Conservation (phyloP, 2,113 vertebrate species). For the Hippocampus comes region DNA sequence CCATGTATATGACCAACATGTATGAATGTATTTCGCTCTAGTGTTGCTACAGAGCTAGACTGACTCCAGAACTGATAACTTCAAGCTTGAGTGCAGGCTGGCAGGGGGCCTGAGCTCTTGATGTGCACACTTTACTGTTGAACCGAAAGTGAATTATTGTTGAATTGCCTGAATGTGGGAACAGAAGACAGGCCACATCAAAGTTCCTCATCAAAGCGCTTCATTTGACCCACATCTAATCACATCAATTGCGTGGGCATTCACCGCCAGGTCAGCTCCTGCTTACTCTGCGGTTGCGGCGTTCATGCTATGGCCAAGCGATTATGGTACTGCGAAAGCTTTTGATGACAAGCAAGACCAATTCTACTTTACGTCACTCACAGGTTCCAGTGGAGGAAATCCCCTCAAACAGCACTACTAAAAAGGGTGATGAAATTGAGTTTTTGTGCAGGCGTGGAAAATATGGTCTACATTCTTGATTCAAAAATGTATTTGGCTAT, state of each 20-base stretch:
- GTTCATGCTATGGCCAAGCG: constrained; percentile 11
- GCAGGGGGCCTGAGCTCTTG: constrained; percentile 17
- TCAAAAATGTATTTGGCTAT: constrained; percentile 62
- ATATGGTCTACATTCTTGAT: constrained; percentile 65
- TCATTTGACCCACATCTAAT: constrained; percentile 66
- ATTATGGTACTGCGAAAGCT: constrained; percentile 33
- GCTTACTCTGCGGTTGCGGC: constrained; percentile 43
- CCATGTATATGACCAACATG: not conserved
- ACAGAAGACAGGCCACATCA: constrained; percentile 55
- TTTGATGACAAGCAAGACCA: constrained; percentile 54
- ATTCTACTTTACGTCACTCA: constrained; percentile 35
- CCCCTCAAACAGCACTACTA: constrained; percentile 32
- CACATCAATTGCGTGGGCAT: constrained; percentile 57
- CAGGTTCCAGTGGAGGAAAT: constrained; percentile 42
- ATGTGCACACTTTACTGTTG: constrained; percentile 26
- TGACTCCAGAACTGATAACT: constrained; percentile 1
- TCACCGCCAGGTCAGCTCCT: constrained; percentile 33
- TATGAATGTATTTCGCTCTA: not conserved
- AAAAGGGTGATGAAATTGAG: constrained; percentile 37
- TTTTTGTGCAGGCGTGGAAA: constrained; percentile 41
- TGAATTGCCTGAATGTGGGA: constrained; percentile 29
- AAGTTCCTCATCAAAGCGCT: constrained; percentile 62
- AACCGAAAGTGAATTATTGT: constrained; percentile 32
- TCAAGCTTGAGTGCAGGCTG: constrained; percentile 14
- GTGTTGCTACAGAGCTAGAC: not conserved